Base-by-base conservation (phyloP, 2,113 vertebrate genomes). In the Archocentrus centrarchus region DNA sequence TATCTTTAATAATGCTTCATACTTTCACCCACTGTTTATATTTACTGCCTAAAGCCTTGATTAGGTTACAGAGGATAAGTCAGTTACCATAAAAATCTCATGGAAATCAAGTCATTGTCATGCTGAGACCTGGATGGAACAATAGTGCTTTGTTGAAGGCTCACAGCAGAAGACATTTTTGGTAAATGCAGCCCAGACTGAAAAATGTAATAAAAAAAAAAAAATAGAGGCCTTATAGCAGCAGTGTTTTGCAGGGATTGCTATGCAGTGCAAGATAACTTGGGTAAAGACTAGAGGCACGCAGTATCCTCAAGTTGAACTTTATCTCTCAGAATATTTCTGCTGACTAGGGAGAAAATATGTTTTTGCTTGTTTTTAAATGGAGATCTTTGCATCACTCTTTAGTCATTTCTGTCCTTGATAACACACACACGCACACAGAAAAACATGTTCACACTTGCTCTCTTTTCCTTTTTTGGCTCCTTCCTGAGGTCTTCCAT, bases 1-100 rank as follows among this genome's bases (percentile, higher is more conserved):
- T 47, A 50, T 86, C 35, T 78, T 11, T 24, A 81, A 44, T 75
- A 66, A 24, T 77, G 11, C 35, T 37, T 37, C 35, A 84, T 55
- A 80, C 27, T 80, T 75, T 81, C 68, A 47, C 50, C 20, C 30
- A 3, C 24, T 79, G 37, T 22, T 87, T 77, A 86, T 75, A 62
- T 68, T 85, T 89, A 68, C 83, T 58, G 75, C 57, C 75, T 85
- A 58, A 82, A 59, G n/a, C 60, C 80, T 82, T 88, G 76, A 93
- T 91, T 91, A 86, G 60, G 82, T 94, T 93, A 88, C 86, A 91
- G 27, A 62, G 24, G 82, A 82, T 85, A 73, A 80, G 76, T 60
- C 44, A 77, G 86, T 90, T 86, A 82, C 55, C 80, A 82, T 90
- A 83, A 77, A 91, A 76, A 86, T 77, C 55, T 58, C 14, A 64